Base-by-base conservation (phyloP, 2,113 vertebrate species). In the Pogonocichla stellata region DNA sequence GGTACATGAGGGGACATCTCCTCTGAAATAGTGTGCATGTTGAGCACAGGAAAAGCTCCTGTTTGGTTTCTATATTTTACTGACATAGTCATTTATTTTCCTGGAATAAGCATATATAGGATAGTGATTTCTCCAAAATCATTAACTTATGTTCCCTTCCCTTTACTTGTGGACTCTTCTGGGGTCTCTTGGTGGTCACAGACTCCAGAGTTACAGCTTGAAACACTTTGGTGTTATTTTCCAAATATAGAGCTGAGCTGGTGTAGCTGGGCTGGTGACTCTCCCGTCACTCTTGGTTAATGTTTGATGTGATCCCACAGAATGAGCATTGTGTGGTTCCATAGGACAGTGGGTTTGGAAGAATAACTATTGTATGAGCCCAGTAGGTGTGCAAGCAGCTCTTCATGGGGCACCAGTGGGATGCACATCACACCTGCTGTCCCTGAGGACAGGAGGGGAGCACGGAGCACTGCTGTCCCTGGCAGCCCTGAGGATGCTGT, bases 21-120 rank as follows among this genome's bases (percentile, higher is more conserved):
- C 9, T 54, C 34, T 66, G 60, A 25, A 58, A 42, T 22, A 20
- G 2, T 0, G 0, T 40, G 42, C 6, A 8, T 8, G n/a, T 15
- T 28, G n/a, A 66, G 42, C 51, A 31, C 13, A 57, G 51, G 5
- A 57, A 25, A 42, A 25, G 16, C 31, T 66, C 13, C 51, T 50
- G 10, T 25, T 48, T 29, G 10, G 13, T 42, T 7, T 48, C 42
- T 48, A 0, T 66, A 5, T 66, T 57, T 57, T 20, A 42, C 20
- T 57, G 12, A 42, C 25, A 17, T 20, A 25, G 5, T 34, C 0
- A 34, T 14, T 65, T 26, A 6, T 57, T 48, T 25, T 42, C 25
- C 43, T 66, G 31, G 20, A 34, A 25, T 50, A 34, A 31, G 10
- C 25, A 26, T 7, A 48, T 34, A 14, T 10, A 24, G 29, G 23